Conservation (phyloP, 2,113 vertebrate species). For the Siniperca knerii region DNA sequence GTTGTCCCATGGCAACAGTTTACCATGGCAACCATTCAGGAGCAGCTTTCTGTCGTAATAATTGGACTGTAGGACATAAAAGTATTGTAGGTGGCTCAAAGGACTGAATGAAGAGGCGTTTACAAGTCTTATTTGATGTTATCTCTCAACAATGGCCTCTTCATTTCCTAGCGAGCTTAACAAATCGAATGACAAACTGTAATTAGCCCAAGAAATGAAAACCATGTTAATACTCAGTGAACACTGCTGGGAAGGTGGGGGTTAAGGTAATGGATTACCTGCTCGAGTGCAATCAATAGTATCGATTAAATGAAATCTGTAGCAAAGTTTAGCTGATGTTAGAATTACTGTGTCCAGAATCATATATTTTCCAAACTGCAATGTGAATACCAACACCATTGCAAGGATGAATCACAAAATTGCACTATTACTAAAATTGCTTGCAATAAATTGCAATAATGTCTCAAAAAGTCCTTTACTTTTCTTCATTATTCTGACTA, state of each 20-base stretch:
- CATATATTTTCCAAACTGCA: neutral
- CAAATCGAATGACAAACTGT: constrained; percentile 7
- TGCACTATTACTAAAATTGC: no score
- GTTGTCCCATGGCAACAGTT: constrained; percentile 58
- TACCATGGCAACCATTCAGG: constrained; percentile 73
- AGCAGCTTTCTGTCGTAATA: constrained; percentile 49
- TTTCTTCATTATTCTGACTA: no score
- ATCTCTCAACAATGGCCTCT: constrained; percentile 38
- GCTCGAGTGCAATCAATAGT: neutral
- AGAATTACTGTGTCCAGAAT: neutral
- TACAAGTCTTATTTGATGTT: constrained; percentile 6
- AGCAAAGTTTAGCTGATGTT: neutral
- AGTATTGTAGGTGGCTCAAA: constrained; percentile 54
- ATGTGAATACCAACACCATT: neutral
- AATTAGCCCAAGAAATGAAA: constrained; percentile 28
- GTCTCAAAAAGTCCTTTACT: neutral
- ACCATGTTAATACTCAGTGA: constrained; percentile 2
- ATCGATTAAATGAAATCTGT: neutral
- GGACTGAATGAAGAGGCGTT: constrained; percentile 42
- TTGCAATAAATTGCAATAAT: neutral
- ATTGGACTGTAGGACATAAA: constrained; percentile 52
- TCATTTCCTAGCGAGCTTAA: neutral
- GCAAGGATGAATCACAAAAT: neutral
- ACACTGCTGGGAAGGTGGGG: neutral
- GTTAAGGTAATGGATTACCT: neutral